A percentile compares a stretch with the other conserved stretches of the same genome.
Conservation (phyloP, 2,888 invertebrate genomes). For the Sarcophaga variegata region DNA sequence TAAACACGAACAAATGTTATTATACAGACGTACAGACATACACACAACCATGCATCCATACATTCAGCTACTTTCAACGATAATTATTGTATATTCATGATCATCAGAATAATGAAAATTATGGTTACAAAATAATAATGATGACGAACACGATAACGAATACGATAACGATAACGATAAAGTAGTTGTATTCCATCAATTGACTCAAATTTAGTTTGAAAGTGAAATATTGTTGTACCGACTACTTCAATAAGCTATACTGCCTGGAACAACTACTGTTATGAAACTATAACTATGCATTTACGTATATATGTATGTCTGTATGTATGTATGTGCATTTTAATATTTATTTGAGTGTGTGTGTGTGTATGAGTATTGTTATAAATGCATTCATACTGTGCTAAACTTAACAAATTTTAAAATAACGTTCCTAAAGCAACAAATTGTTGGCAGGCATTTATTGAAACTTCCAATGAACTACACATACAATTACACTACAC, state of each 20-base stretch:
- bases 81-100: neutral
- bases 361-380: neutral
- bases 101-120: neutral
- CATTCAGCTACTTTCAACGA: slow-evolving; percentile 3
- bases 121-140: slow-evolving; percentile 38
- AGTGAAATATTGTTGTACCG: slow-evolving; percentile 50
- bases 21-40: neutral
- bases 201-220: slow-evolving; percentile 48
- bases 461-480: slow-evolving; percentile 6
- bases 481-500: neutral
- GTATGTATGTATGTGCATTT: neutral
- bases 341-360: neutral
- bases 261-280: neutral
- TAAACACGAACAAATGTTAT: slow-evolving; percentile 65
- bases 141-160: slow-evolving; percentile 24
- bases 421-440: slow-evolving; percentile 47
- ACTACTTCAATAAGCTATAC: neutral
- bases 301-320: neutral
- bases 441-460: slow-evolving; percentile 49
- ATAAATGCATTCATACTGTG: neutral
- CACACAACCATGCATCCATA: neutral
- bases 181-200: slow-evolving; percentile 45
- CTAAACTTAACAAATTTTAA: slow-evolving; percentile 42
- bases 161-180: slow-evolving; percentile 22
- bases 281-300: neutral